Evolutionary conservation across 2,888 invertebrate genomes (phyloP).

Genomic region (Lymantria dispar): DNA sequence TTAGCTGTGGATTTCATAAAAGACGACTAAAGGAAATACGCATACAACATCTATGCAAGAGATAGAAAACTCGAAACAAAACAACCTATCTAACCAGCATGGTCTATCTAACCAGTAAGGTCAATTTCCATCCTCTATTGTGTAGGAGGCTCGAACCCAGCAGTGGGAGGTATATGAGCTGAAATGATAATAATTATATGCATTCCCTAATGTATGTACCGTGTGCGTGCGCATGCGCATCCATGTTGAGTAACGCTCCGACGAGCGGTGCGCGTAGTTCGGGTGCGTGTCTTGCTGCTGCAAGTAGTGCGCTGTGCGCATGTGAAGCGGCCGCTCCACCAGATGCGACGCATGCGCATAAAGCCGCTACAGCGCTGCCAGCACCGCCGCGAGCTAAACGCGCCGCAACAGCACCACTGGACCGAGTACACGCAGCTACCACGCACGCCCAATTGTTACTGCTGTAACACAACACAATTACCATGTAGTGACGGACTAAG

Average conservation of each 20-base stretch:
- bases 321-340: conserved; percentile 45
- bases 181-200: too few species aligned
- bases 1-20: too few species aligned
- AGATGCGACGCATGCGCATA: conserved; percentile 52
- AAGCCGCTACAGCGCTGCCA: conserved; percentile 58
- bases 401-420: conserved; percentile 37
- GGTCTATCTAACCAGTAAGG: too few species aligned
- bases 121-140: too few species aligned
- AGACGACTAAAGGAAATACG: too few species aligned
- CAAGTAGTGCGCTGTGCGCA: conserved; percentile 50
- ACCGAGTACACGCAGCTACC: conserved; percentile 89
- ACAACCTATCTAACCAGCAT: too few species aligned
- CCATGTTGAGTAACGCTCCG: conserved; percentile 57
- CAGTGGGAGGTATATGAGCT: too few species aligned
- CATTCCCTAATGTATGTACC: conserved; percentile 29
- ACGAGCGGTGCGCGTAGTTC: conserved; percentile 41
- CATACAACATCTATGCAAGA: too few species aligned
- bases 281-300: conserved; percentile 42
- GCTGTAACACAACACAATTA: neutral
- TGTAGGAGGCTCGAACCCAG: too few species aligned
- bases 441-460: conserved; percentile 92
- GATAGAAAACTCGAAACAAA: too few species aligned
- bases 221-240: conserved; percentile 62
- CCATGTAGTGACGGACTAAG: too few species aligned
- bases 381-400: conserved; percentile 44